Evolutionary conservation across 1,140 invertebrate species (phyloP), one percentile per base, ranked within the genome.

Genomic region (Oncopodura yosiiana): DNA sequence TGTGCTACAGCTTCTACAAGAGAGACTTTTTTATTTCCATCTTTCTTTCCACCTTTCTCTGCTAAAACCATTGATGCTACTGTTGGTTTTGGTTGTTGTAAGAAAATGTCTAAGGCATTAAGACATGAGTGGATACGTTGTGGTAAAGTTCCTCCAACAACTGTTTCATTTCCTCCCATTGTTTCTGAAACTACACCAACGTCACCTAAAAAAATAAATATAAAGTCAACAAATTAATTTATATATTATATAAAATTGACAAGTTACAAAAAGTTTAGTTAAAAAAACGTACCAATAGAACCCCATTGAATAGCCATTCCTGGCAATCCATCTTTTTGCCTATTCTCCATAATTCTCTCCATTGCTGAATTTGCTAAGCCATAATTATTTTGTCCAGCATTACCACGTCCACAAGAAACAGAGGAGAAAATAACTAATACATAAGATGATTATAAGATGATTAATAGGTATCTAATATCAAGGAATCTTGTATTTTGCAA

Each of bases 381-480:
- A 68, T 98, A 98, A 73, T 97, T 98, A 19, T 82, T 79, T 73
- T 98, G 94, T 2, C 94, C 94, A 52, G 82, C 78, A 71, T 97
- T 97, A 52, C 94, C 94, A 49, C 90, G 80, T 8, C 93, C 94
- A 71, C 91, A 93, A 14, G 86, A 86, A 18, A 97, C 82, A 19
- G 89, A 94, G 12, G 94, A 98, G 74, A 97, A 98, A 12, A 81
- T 84, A 8, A 93, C 85, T 68, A 95, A 97, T n/a, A n/a, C n/a
- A n/a, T n/a, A n/a, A n/a, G n/a, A n/a, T n/a, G n/a, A n/a, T n/a
- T n/a, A 44, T n/a, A n/a, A n/a, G n/a, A n/a, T n/a, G n/a, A n/a
- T n/a, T n/a, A n/a, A n/a, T n/a, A n/a, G n/a, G n/a, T n/a, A n/a
- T n/a, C n/a, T n/a, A n/a, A n/a, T n/a, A n/a, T n/a, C n/a, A n/a